These are phyloP conservation scores for Miltochrista miniata DNA, from an alignment of 2,888 invertebrate species.

Conservation along the genomic window DNA sequence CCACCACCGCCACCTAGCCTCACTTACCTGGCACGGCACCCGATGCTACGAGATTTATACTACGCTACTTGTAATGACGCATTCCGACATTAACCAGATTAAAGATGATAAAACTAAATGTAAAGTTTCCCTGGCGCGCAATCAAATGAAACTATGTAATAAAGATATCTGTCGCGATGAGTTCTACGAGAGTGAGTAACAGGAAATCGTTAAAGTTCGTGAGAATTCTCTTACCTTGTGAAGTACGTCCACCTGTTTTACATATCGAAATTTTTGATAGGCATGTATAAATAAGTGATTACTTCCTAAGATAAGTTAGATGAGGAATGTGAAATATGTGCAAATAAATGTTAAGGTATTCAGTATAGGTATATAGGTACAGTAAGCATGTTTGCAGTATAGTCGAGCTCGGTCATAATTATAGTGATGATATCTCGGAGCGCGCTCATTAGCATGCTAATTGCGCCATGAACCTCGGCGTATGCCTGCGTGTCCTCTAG, in stretches of 20 bases:
- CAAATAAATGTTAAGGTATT: conserved; percentile 51
- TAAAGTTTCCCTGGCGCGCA: conserved; percentile 58
- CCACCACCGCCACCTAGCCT: conserved; percentile 37
- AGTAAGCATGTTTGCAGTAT: conserved; percentile 65
- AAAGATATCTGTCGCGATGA: conserved; percentile 70
- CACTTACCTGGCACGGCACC: conserved; percentile 25
- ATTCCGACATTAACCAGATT: conserved; percentile 68
- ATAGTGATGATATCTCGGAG: conserved; percentile 77
- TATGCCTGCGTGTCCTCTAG: conserved; percentile 36
- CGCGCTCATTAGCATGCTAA: conserved; percentile 80
- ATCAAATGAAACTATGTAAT: conserved; percentile 69
- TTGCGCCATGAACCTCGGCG: conserved; percentile 65
- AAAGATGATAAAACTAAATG: conserved; percentile 62
- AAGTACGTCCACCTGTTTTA: conserved; percentile 45
- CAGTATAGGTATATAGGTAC: conserved; percentile 45
- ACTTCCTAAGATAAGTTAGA: too few relatives aligned
- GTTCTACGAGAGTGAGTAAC: conserved; percentile 67
- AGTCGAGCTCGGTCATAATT: conserved; percentile 74
- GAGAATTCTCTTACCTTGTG: conserved; percentile 63
- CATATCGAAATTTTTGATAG: conserved; percentile 36
- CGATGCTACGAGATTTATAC: conserved; percentile 46
- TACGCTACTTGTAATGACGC: conserved; percentile 64
- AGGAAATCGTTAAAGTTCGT: conserved; percentile 81
- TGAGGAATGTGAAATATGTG: conserved; percentile 54
- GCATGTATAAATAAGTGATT: conserved; percentile 3